Evolutionary conservation across 2,888 invertebrate genomes (phyloP), one percentile per base, ranked within the genome.

Genomic region (Amphipyra tragopoginis): DNA sequence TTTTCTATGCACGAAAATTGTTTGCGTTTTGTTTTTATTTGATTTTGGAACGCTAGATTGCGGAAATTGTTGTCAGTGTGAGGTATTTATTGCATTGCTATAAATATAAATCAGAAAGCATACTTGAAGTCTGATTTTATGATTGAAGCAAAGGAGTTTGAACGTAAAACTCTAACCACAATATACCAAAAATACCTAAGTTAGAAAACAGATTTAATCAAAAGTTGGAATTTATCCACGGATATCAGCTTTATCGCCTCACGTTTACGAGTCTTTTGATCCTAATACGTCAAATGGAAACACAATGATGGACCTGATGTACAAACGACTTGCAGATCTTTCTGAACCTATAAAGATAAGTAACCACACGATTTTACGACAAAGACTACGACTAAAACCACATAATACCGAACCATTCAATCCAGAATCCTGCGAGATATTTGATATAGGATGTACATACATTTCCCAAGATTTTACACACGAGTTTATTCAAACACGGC

Each of bases 401-500:
- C 5, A 13, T 53, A 1, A 43, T 21, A 49, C 42, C 11, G 50
- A 43, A 42, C 52, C 40, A 49, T 64, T 52, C 36, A 62, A 72
- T 56, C 52, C 40, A 52, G 40, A 29, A 29, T 29, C 29, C 29
- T 7, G 29, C 29, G 7, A 29, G 29, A 29, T 29, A 29, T 29
- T 7, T 29, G 6, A 63, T 61, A 65, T 43, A 51, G 39, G 15
- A 42, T 36, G 54, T 14, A 47, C 14, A 51, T 15, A 53, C 36
- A 33, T 38, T 14, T 42, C 38, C 40, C 36, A 38, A 14, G 52
- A 60, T 65, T 66, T 63, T 62, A 65, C 39, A 49, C 33, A 34
- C 33, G 13, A 68, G 51, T 68, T 65, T 75, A 75, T 72, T 72
- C 55, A 58, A 60, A 68, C 57, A 54, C 47, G 58, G 47, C 33